Evolutionary conservation across 2,888 invertebrate genomes (phyloP), one percentile per base, ranked within the genome.

Genomic region (Xestia sexstrigata): DNA sequence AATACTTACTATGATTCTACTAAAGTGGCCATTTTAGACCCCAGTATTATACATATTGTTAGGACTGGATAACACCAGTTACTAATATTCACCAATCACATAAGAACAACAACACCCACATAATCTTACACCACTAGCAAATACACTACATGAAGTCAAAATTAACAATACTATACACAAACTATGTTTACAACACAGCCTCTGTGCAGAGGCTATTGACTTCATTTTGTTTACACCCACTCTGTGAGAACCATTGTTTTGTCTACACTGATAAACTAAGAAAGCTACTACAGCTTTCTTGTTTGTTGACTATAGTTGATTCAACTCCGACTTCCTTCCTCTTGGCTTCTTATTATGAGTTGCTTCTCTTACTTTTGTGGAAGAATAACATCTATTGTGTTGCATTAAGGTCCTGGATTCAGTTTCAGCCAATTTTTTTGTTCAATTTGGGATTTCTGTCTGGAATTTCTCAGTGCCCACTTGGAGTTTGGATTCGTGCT

Each of bases 201-300:
- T 67, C 78, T 81, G 81, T 85, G 15, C 35, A 5, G 68, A 47
- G 86, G 84, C 49, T 78, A 78, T 86, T 85, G 85, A 81, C 85
- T 70, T 70, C 26, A 74, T 72, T 73, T 68, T 85, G 86, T 86
- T 84, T 80, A 75, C 66, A 67, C 26, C 60, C 0, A 0, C 67
- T 74, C n/a, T 42, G 23, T 86, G 80, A 74, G 85, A 82, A 78
- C 85, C 85, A 82, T 87, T 86, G 87, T 86, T 85, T 71, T 80
- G 80, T 74, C 82, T 82, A 20, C 30, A 11, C 52, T 67, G 62
- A 78, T 75, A 82, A 78, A 67, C 23, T 9, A 23, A 23, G 49
- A 49, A 49, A 49, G 49, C 49, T 49, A 49, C 49, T 20, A 49
- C 55, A 79, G 20, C 42, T 71, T 77, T 74, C 72, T 75, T 84